Evolutionary conservation across 2,113 vertebrate genomes (phyloP).

Genomic region (Aegotheles bennettii): DNA sequence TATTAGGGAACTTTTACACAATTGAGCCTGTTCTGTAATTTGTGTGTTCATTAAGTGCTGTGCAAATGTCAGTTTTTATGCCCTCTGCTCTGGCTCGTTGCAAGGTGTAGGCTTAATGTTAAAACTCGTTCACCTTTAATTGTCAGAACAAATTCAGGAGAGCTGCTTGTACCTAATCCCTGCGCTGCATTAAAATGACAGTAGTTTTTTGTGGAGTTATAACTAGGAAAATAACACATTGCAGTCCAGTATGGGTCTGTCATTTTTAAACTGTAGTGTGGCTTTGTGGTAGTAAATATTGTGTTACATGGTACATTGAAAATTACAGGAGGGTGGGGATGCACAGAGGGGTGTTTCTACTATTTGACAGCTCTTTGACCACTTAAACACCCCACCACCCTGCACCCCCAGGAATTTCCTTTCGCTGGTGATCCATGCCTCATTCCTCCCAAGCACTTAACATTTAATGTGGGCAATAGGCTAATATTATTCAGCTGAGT

Average conservation of each 20-base stretch:
- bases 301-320: not conserved
- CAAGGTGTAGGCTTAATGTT: not conserved
- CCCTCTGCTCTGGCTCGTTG: not conserved
- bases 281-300: not conserved
- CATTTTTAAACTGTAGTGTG: not conserved
- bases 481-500: not conserved
- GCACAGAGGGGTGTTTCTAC: not conserved
- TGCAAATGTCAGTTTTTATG: not conserved
- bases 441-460: not conserved
- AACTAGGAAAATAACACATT: not conserved
- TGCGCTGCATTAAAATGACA: rapidly evolving
- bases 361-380: not conserved
- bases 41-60: not conserved
- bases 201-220: not conserved
- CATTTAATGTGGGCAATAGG: not conserved
- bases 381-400: not conserved
- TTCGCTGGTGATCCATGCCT: not conserved
- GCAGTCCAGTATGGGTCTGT: not conserved
- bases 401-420: not conserved
- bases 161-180: not conserved
- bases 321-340: not conserved
- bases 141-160: not conserved
- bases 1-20: not conserved
- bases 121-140: not conserved
- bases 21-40: not conserved